Conservation (phyloP, 2,113 vertebrate species). For the Romanogobio albipinnatus region DNA sequence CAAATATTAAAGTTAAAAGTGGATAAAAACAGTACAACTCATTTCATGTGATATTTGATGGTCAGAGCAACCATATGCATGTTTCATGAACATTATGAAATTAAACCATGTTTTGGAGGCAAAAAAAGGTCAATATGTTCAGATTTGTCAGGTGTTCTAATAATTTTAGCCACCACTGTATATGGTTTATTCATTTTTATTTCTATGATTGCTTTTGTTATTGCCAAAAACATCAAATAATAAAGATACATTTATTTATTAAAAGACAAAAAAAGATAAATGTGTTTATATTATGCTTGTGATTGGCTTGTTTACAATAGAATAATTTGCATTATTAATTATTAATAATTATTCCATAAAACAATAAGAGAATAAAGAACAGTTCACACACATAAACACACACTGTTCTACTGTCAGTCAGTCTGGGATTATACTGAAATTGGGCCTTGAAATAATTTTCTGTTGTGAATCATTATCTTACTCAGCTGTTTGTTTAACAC, state of each 20-base stretch:
- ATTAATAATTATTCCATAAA: neutral
- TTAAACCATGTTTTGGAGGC: no score
- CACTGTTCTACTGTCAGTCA: neutral
- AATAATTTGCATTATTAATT: neutral
- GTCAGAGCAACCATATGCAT: no score
- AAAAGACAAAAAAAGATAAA: no score
- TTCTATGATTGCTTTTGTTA: neutral
- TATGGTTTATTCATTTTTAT: no score
- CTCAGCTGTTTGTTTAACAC: conserved; percentile 1
- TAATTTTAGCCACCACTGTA: no score
- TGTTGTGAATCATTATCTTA: conserved; percentile 20
- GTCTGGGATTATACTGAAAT: neutral
- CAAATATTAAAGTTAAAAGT: no score
- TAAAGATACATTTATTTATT: no score
- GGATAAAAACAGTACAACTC: no score
- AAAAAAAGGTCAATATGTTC: no score
- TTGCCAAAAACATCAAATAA: neutral
- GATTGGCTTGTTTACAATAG: neutral
- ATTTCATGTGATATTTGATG: no score
- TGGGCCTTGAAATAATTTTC: neutral
- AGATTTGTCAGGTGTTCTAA: no score
- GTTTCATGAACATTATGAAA: no score
- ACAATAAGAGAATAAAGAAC: neutral
- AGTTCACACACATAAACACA: neutral
- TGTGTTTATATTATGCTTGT: neutral